These are phyloP conservation scores for Siphamia tubifer DNA, from an alignment of 2,113 vertebrate species.

Conservation along the genomic window DNA sequence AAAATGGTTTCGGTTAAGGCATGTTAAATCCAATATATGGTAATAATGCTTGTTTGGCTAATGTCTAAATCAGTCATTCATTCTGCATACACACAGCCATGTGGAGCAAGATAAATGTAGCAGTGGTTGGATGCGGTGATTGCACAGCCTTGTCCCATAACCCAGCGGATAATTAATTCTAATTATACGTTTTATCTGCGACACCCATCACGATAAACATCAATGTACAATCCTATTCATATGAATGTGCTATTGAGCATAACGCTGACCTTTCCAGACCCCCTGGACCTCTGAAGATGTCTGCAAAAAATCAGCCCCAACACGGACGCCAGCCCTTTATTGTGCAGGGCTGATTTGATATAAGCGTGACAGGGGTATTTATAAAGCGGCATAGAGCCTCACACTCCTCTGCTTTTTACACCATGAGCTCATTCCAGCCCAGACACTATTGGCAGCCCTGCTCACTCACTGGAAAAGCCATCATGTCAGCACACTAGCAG, in stretches of 20 bases:
- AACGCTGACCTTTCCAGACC: conserved; percentile 69
- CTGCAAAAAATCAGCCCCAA: conserved; percentile 60
- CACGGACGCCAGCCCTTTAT: conserved; percentile 63
- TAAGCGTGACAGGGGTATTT: conserved; percentile 77
- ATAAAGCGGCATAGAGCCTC: conserved; percentile 63
- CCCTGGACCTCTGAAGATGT: conserved; percentile 55
- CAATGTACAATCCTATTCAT: conserved; percentile 56
- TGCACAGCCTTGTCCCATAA: conserved; percentile 61
- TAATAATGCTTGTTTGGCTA: conserved; percentile 43
- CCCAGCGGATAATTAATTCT: conserved; percentile 72
- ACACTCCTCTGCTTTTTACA: conserved; percentile 48
- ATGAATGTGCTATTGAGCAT: conserved; percentile 72
- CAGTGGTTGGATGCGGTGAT: conserved; percentile 38
- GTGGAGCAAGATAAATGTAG: conserved; percentile 42
- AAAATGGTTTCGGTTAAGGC: conserved; percentile 5
- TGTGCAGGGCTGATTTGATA: conserved; percentile 72
- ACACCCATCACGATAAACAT: conserved; percentile 71
- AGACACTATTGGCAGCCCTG: conserved; percentile 76
- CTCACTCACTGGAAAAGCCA: conserved; percentile 80
- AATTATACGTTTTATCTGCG: conserved; percentile 67
- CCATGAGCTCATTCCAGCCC: conserved; percentile 61
- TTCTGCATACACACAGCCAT: conserved; percentile 16
- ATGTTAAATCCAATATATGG: conserved; percentile 40
- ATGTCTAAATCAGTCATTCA: conserved; percentile 51
- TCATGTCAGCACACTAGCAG: conserved; percentile 80